Evolutionary conservation across 2,888 invertebrate genomes (phyloP), one percentile per base, ranked within the genome.

Genomic region (Epsilonema sp.): DNA sequence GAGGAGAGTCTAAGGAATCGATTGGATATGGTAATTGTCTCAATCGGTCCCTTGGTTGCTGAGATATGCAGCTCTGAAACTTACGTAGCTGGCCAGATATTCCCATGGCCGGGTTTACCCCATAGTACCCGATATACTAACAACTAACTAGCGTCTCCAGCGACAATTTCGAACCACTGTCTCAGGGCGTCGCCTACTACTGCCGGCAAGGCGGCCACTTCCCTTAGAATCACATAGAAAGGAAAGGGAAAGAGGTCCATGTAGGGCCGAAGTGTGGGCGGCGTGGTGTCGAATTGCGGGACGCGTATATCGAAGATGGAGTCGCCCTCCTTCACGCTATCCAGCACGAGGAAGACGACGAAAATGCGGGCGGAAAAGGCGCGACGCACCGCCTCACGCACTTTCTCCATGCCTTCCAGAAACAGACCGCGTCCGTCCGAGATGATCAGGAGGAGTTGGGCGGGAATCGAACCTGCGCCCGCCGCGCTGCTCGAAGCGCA

Each of bases 101-200:
- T n/a, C n/a, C n/a, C n/a, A n/a, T n/a, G n/a, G n/a, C n/a, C n/a
- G n/a, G n/a, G n/a, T n/a, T n/a, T n/a, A n/a, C n/a, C n/a, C n/a
- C n/a, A n/a, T n/a, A n/a, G n/a, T n/a, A n/a, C n/a, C n/a, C n/a
- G n/a, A n/a, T n/a, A n/a, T n/a, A 37, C 31, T 31, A 31, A 31
- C 31, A 31, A 31, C 31, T 31, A 31, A 31, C 8, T 8, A 31
- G 31, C n/a, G n/a, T 19, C 5, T 5, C 31, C 44, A 19, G 41
- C 79, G 16, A 90, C 84, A 50, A 94, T 71, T 72, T 99, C 94
- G 66, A 99, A 97, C 97, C 97, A 99, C 64, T 99, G 94, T 49
- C 92, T 71, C 51, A 99, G 73, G 1, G 94, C 92, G 66, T 97
- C 92, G 57, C 92, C 85, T 25, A 99, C 72, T 1, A 90, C 84